These are phyloP conservation scores for Coryphaenoides rupestris DNA, from an alignment of 2,113 vertebrate genomes.

Conservation along the genomic window DNA sequence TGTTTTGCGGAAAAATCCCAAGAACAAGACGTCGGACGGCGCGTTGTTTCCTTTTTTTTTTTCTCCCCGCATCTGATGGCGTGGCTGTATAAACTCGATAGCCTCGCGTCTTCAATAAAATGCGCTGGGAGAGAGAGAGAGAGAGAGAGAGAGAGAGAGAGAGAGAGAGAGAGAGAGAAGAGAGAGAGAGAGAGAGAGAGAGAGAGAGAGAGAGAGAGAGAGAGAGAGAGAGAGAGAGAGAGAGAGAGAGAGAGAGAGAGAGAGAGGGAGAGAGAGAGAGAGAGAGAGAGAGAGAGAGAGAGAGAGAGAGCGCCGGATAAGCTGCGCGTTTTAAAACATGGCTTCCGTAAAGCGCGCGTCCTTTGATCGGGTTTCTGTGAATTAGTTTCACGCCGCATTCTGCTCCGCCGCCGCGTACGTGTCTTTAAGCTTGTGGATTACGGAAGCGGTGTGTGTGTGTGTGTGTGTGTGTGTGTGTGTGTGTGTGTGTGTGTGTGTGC, in stretches of 20 bases:
- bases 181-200: no score
- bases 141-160: no score
- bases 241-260: no score
- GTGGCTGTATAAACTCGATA: constrained; percentile 54
- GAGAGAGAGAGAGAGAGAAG: no score
- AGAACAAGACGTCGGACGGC: constrained; percentile 22
- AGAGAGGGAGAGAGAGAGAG: no score
- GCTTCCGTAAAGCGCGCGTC: constrained; percentile 38
- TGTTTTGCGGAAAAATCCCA: constrained; percentile 37
- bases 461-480: constrained; percentile 19
- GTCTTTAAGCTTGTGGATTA: constrained; percentile 43
- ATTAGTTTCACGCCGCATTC: constrained; percentile 47
- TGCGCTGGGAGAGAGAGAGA: constrained; percentile 41
- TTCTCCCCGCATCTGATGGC: constrained; percentile 46
- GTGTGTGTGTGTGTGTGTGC: constrained; percentile 19
- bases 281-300: no score
- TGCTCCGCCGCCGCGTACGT: constrained; percentile 32
- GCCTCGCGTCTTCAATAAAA: constrained; percentile 53
- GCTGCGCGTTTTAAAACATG: constrained; percentile 49
- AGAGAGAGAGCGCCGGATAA: no score
- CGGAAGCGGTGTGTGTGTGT: constrained; percentile 13
- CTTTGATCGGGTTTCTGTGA: constrained; percentile 52
- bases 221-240: no score
- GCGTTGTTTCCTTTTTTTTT: no score
- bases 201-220: no score